Conservation (phyloP, 1,140 invertebrate genomes). For the Rhagoletis zephyria region DNA sequence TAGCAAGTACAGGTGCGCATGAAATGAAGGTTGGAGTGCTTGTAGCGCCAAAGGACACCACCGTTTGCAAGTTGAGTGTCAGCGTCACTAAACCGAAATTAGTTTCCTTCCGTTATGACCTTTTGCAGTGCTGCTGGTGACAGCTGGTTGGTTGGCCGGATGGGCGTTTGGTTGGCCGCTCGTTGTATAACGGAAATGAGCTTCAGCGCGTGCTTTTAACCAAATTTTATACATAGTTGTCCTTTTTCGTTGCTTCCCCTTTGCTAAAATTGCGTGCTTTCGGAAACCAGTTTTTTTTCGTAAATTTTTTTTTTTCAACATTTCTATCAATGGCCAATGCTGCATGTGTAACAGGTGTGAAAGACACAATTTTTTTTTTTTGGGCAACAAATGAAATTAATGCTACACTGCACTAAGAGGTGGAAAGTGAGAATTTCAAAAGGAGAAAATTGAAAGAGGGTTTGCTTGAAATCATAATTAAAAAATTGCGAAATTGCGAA, state of each 20-base stretch:
- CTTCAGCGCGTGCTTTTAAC: slow-evolving; percentile 33
- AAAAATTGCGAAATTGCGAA: too few relatives aligned
- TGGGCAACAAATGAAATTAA: slow-evolving; percentile 60
- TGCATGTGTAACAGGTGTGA: slow-evolving; percentile 72
- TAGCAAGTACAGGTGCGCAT: background rate
- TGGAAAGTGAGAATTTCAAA: background rate
- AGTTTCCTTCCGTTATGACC: slow-evolving; percentile 65
- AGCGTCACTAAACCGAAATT: slow-evolving; percentile 67
- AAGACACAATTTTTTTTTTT: slow-evolving; percentile 68
- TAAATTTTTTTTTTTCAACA: background rate
- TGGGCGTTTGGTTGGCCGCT: slow-evolving; percentile 32
- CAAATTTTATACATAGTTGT: slow-evolving; percentile 54
- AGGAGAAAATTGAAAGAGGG: background rate
- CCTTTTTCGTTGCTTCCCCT: slow-evolving; percentile 21
- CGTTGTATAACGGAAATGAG: slow-evolving; percentile 39
- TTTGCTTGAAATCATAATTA: background rate
- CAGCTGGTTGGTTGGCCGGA: slow-evolving; percentile 30
- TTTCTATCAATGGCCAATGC: slow-evolving; percentile 63
- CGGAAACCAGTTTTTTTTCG: slow-evolving; percentile 15
- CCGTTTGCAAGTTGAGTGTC: slow-evolving; percentile 60
- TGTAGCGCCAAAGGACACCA: background rate
- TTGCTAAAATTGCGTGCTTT: slow-evolving; percentile 1
- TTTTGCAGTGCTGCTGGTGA: slow-evolving; percentile 13
- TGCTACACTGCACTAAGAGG: slow-evolving; percentile 4
- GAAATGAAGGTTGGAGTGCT: background rate